Evolutionary conservation across 2,113 vertebrate genomes (phyloP).

Genomic region (Illadopsis cleaveri): DNA sequence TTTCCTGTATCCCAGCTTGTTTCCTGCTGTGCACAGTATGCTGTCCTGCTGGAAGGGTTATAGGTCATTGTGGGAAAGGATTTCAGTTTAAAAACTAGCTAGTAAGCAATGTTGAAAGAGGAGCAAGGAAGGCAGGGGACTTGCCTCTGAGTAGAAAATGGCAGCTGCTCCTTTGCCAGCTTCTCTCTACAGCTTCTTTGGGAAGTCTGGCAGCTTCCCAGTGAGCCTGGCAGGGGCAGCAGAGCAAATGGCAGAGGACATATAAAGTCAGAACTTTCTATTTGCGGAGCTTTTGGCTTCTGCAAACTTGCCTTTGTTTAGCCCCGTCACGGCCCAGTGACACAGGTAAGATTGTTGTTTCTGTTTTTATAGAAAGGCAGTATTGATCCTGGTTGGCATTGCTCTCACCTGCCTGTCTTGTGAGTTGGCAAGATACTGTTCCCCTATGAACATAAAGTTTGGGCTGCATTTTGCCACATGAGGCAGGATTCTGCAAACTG

Average conservation of each 20-base stretch:
- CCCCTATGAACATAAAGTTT: not conserved
- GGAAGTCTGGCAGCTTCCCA: not conserved
- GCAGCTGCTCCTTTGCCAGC: conserved; percentile 18
- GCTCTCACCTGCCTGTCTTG: not conserved
- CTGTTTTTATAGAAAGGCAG: not conserved
- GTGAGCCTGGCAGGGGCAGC: not conserved
- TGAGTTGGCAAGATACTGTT: not conserved
- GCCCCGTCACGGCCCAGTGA: not conserved
- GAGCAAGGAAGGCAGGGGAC: not conserved
- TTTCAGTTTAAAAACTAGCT: conserved; percentile 6
- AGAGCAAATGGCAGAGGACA: not conserved
- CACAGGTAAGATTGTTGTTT: not conserved
- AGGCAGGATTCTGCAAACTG: not conserved
- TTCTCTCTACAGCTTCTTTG: not conserved
- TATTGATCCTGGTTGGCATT: not conserved
- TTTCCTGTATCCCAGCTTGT: not conserved
- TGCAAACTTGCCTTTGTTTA: not conserved
- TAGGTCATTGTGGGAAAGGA: not conserved
- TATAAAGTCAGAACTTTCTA: not conserved
- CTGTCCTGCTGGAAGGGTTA: not conserved
- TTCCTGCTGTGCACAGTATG: not conserved
- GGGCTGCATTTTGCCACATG: not conserved
- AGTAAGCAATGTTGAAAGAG: not conserved
- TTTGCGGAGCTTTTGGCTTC: not conserved
- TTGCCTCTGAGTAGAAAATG: conserved; percentile 23